Evolutionary conservation across 2,888 invertebrate species (phyloP).

Genomic region (Heliconius ismenius): DNA sequence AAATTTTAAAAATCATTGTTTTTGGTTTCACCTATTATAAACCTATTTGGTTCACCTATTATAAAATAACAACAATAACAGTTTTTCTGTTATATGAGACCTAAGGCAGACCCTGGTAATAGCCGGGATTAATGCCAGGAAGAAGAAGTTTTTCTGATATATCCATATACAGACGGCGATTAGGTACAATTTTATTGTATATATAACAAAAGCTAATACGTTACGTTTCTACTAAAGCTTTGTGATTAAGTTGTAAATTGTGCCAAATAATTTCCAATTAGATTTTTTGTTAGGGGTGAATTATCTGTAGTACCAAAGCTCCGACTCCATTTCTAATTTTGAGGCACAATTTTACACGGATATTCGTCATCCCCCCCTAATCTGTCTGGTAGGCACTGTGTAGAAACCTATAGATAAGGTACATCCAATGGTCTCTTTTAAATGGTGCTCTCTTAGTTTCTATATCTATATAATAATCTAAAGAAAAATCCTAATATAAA

Average conservation of each 20-base stretch:
- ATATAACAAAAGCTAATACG: no score
- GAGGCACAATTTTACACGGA: slow-evolving; percentile 59
- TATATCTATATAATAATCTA: slow-evolving; percentile 45
- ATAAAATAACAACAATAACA: no score
- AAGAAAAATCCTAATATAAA: background rate
- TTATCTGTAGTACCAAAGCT: slow-evolving; percentile 48
- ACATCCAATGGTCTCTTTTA: slow-evolving; percentile 50
- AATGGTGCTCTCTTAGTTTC: slow-evolving; percentile 54
- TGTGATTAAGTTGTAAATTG: slow-evolving; percentile 26
- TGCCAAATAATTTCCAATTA: slow-evolving; percentile 55
- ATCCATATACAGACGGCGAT: no score
- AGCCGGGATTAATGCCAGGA: no score
- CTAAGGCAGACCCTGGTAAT: no score
- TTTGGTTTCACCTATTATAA: no score
- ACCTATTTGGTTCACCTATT: no score
- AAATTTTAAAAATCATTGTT: no score
- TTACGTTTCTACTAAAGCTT: background rate
- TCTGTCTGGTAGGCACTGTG: slow-evolving; percentile 44
- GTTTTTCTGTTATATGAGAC: no score
- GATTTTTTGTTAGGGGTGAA: slow-evolving; percentile 43
- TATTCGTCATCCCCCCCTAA: slow-evolving; percentile 49
- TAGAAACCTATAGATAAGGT: slow-evolving; percentile 43
- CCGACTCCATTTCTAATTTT: slow-evolving; percentile 58
- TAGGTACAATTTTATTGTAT: no score
- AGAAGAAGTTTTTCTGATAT: no score